phyloP scores from a whole-genome alignment of 2,888 invertebrate genomes.

The Lissonota sp. region DNA sequence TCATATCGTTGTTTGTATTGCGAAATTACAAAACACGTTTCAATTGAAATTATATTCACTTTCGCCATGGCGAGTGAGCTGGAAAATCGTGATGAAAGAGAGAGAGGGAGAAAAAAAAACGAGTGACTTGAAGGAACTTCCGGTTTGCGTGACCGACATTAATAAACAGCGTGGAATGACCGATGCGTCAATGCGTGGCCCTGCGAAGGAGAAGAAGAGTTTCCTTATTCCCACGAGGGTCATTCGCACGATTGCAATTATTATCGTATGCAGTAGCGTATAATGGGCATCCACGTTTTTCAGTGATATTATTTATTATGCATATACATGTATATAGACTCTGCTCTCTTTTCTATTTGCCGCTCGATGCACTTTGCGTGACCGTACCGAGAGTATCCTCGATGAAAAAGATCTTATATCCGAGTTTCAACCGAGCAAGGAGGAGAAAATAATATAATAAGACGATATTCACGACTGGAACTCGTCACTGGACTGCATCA shows the following conservation, averaged over 20 bases:
- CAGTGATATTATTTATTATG: not conserved
- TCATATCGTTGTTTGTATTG: too few relatives aligned
- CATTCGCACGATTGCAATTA: constrained; percentile 55
- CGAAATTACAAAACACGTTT: too few relatives aligned
- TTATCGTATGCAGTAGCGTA: constrained; percentile 11
- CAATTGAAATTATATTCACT: constrained; percentile 2
- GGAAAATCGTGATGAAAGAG: constrained; percentile 39
- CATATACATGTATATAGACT: constrained; percentile 5
- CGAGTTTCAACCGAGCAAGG: not conserved
- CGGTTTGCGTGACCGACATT: constrained; percentile 63
- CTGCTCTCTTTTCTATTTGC: constrained; percentile 29
- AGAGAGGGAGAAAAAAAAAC: too few relatives aligned
- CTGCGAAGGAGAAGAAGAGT: constrained; percentile 20
- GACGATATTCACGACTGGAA: constrained; percentile 25
- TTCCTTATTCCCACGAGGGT: constrained; percentile 63
- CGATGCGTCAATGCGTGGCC: constrained; percentile 44
- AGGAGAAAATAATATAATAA: constrained; percentile 12
- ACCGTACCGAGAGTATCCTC: constrained; percentile 11
- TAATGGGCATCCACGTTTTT: not conserved
- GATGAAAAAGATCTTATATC: constrained; percentile 15
- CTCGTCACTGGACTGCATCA: constrained; percentile 21
- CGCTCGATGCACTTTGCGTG: constrained; percentile 39
- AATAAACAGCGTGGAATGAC: constrained; percentile 46
- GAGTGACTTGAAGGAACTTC: constrained; percentile 40
- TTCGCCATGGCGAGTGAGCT: constrained; percentile 9